Evolutionary conservation across 2,888 invertebrate species (phyloP).

Genomic region (Branchellion lobata): DNA sequence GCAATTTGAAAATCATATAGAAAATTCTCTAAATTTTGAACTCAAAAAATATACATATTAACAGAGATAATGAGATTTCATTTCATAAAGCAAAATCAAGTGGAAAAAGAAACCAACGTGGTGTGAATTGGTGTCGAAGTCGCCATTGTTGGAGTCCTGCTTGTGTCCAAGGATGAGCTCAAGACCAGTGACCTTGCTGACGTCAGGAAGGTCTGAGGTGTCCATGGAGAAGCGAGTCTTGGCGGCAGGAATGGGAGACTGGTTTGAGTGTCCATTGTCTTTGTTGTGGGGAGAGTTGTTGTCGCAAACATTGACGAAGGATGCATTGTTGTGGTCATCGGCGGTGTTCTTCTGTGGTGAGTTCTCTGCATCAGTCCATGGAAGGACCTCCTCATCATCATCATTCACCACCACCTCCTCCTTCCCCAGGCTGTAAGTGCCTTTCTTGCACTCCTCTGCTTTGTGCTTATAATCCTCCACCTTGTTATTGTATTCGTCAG

Average conservation of each 20-base stretch:
- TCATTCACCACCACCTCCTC: no score
- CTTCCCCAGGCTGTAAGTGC: not conserved
- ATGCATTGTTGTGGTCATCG: not conserved
- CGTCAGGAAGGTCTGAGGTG: not conserved
- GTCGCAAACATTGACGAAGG: not conserved
- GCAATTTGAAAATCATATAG: not conserved
- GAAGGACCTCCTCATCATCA: slow-evolving; percentile 32
- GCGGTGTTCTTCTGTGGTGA: not conserved
- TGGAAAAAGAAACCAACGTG: no score
- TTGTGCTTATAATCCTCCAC: no score
- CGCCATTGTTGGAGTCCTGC: not conserved
- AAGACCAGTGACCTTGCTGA: slow-evolving; percentile 17
- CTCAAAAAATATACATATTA: no score
- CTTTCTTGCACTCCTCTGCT: not conserved
- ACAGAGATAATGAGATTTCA: no score
- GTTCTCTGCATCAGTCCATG: slow-evolving; percentile 40
- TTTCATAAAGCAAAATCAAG: no score
- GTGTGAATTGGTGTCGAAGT: no score
- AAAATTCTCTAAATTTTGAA: not conserved
- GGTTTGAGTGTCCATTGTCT: not conserved
- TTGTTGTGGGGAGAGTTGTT: no score
- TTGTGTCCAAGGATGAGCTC: slow-evolving; percentile 16
- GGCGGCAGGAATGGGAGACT: not conserved
- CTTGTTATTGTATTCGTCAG: not conserved
- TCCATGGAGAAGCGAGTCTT: not conserved